Percentiles rank a stretch among this genome's conserved stretches.
Conservation (phyloP, 30 jellyfish, hydroid and myxozoan genomes). For the Chrysaora quinquecirrha region DNA sequence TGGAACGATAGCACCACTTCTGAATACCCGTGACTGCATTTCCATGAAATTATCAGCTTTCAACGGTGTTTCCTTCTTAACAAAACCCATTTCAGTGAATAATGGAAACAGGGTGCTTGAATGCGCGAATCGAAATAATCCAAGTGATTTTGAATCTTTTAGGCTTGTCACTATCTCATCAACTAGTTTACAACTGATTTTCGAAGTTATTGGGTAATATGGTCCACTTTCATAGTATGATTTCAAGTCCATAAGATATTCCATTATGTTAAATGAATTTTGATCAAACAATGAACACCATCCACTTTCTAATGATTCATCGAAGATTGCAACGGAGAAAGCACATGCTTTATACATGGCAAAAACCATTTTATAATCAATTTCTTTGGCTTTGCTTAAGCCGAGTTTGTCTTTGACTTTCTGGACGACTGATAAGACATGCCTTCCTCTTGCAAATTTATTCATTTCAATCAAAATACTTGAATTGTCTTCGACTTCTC, state of each 20-base stretch:
- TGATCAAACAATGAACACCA: constrained; percentile 4
- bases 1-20: not conserved
- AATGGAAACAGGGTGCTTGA: constrained; percentile 2
- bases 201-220: not conserved
- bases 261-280: not conserved
- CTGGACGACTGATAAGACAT: not conserved
- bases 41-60: constrained; percentile 3
- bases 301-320: not conserved
- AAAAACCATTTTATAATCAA: not conserved
- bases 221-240: not conserved
- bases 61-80: not conserved
- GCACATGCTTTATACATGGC: constrained; percentile 13
- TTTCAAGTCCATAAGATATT: not conserved
- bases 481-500: not conserved
- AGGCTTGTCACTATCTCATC: not conserved
- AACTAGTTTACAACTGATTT: not conserved
- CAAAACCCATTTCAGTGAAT: constrained; percentile 1
- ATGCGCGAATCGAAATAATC: constrained; percentile 2
- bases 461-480: not conserved
- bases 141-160: not conserved
- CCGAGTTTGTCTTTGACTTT: not conserved
- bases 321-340: not conserved
- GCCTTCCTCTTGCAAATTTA: not conserved
- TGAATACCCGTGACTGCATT: not conserved
- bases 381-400: not conserved